Base-by-base conservation (phyloP, 2,888 invertebrate species). In the Acanthococcus lagerstroemiae region DNA sequence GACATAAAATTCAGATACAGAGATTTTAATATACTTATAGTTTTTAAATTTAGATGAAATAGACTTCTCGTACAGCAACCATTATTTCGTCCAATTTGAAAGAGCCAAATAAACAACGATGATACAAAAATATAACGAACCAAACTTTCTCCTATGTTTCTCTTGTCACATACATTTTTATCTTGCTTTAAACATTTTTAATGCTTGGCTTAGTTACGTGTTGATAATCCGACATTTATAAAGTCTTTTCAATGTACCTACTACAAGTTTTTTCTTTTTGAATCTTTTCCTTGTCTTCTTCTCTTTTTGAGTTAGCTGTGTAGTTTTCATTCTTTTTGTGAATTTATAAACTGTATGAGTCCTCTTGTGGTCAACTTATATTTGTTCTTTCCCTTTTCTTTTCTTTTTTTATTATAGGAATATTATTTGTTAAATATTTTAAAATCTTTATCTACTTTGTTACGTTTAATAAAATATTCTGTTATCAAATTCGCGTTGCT, bases 401-500 rank as follows among this genome's bases (percentile, higher is more conserved):
- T 15, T 15, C 12, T 6, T 37, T 52, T 21, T 52, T 22, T 19
- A 52, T 12, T 22, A 52, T 52, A 52, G 3, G 22, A 3, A 19
- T n/a, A 19, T 2, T 12, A 52, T 52, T 52, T 21, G 19, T 52
- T 22, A 12, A 22, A 4, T 24, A 22, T 52, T 52, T 22, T 52
- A 48, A 1, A 52, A 9, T 52, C 52, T 5, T 52, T 24, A 52
- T 22, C 21, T 52, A 52, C 24, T 52, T 63, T 63, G 63, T 63
- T 63, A 63, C 44, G 63, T 63, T 63, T 27, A 63, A 52, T 63
- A 63, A 54, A 63, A 22, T 61, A 63, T 54, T 54, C 63, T 63
- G 63, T 63, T 63, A 63, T 54, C 54, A 54, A 63, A 27, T 30
- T 37, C 1, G n/a, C n/a, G n/a, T n/a, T n/a, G n/a, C n/a, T n/a